Evolutionary conservation across 1,140 invertebrate species (phyloP).

Genomic region (Harpegnathos saltator): DNA sequence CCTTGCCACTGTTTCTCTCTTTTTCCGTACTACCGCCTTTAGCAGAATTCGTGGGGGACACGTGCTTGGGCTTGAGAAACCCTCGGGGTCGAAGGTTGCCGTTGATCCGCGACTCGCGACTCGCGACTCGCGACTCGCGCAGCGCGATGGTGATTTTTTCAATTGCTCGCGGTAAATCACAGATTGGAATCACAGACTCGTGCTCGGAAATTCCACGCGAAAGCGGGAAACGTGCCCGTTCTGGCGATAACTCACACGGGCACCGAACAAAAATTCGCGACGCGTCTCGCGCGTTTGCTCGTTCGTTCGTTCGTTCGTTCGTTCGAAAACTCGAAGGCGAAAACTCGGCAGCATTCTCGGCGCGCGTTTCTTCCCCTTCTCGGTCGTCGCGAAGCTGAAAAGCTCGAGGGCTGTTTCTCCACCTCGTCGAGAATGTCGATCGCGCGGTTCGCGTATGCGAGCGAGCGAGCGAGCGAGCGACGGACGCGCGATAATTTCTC

Average conservation of each 20-base stretch:
- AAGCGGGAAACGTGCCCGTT: slow-evolving; percentile 38
- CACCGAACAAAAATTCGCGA: slow-evolving; percentile 8
- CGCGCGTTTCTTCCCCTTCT: too few relatives aligned
- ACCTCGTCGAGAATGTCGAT: not conserved
- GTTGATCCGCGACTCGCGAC: slow-evolving; percentile 23
- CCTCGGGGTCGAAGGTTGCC: slow-evolving; percentile 29
- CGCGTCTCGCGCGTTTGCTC: not conserved
- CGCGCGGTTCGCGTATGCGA: too few relatives aligned
- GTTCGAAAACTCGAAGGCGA: too few relatives aligned
- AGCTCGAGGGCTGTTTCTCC: too few relatives aligned
- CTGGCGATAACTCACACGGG: slow-evolving; percentile 38
- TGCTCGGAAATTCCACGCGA: slow-evolving; percentile 29
- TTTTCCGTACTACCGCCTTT: slow-evolving; percentile 16
- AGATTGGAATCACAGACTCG: slow-evolving; percentile 42
- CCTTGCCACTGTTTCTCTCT: too few relatives aligned
- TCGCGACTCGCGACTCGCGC: slow-evolving; percentile 23
- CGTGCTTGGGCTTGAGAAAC: slow-evolving; percentile 14
- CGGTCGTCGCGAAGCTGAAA: too few relatives aligned
- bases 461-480: not conserved
- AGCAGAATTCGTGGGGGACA: slow-evolving; percentile 63
- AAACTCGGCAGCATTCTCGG: too few relatives aligned
- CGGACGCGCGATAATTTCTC: slow-evolving; percentile 10
- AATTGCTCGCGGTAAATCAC: slow-evolving; percentile 46
- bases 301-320: too few relatives aligned
- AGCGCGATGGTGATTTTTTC: slow-evolving; percentile 43